Evolutionary conservation across 2,888 invertebrate genomes (phyloP), one percentile per base, ranked within the genome.

Genomic region (Tolmerus cingulatus): DNA sequence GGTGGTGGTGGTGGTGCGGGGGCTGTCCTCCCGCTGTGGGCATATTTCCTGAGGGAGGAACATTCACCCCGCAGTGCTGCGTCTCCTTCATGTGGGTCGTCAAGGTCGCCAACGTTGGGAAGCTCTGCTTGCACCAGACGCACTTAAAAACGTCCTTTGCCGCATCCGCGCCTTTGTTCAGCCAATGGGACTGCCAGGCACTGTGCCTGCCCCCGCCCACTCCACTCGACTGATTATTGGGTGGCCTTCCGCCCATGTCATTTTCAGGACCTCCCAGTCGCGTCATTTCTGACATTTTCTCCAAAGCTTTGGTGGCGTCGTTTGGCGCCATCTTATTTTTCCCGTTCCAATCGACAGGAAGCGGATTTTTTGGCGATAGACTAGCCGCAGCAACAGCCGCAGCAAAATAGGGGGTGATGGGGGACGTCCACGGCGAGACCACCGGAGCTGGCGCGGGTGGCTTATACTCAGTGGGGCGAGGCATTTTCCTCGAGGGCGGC

Each of bases 21-120:
- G 94, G 93, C 1, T 88, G 89, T 19, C 87, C 89, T 55, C 82
- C 74, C 46, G 74, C 81, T 27, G 86, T 92, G 1, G 94, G 94
- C 34, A 94, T 92, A 2, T 93, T 93, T 7, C 92, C 93, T 5
- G 94, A 94, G 74, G 94, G 94, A 16, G 97, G 96, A 90, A 97
- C 96, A 90, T 96, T 97, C 0, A 97, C 97, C 46, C 97, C 97
- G 90, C 99, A 98, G 91, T 99, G 98, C 91, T 98, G 98, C 0
- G 98, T 98, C 93, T 98, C 98, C 93, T 99, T 98, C 99, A 99
- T 99, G 93, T 99, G 99, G 77, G 97, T 96, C 5, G 98, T 98
- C 93, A 99, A 95, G 89, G 98, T 97, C 1, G 98, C 98, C 78
- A 99, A 93, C 46, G 98, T 97, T 88, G 97, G 97, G 92, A 99